These are phyloP conservation scores for Polyploca ridens DNA, from an alignment of 2,888 invertebrate species.

Conservation along the genomic window DNA sequence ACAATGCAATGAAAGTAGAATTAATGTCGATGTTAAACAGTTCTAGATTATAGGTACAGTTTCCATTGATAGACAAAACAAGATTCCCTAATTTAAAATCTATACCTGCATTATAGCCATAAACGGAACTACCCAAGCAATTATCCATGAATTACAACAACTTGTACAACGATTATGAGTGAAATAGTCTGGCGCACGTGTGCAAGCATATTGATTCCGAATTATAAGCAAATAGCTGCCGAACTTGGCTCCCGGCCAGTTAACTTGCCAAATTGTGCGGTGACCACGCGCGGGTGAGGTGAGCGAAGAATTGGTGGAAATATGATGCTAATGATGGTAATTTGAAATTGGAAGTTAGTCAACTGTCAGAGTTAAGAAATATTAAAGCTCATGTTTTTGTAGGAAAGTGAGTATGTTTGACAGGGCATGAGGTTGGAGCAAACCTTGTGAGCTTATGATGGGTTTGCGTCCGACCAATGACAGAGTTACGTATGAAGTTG, in stretches of 20 bases:
- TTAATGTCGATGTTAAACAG: no score
- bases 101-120: constrained; percentile 13
- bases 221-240: constrained; percentile 83
- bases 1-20: no score
- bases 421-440: no score
- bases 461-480: no score
- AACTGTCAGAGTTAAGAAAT: background rate
- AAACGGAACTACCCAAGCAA: constrained; percentile 33
- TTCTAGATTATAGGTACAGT: no score
- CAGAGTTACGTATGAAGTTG: no score
- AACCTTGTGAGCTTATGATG: no score
- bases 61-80: background rate
- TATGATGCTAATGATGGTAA: constrained; percentile 34
- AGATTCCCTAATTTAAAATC: background rate
- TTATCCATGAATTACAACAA: constrained; percentile 64
- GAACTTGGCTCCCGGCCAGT: constrained; percentile 51
- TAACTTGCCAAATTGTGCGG: constrained; percentile 58
- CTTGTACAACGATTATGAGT: constrained; percentile 62
- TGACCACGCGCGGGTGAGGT: constrained; percentile 48
- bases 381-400: background rate
- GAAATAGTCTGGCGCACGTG: constrained; percentile 65
- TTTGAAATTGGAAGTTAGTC: background rate
- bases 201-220: constrained; percentile 80
- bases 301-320: constrained; percentile 32
- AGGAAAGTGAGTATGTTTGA: no score